These are phyloP conservation scores for Beaufortia kweichowensis DNA, from an alignment of 2,113 vertebrate genomes.

Conservation along the genomic window DNA sequence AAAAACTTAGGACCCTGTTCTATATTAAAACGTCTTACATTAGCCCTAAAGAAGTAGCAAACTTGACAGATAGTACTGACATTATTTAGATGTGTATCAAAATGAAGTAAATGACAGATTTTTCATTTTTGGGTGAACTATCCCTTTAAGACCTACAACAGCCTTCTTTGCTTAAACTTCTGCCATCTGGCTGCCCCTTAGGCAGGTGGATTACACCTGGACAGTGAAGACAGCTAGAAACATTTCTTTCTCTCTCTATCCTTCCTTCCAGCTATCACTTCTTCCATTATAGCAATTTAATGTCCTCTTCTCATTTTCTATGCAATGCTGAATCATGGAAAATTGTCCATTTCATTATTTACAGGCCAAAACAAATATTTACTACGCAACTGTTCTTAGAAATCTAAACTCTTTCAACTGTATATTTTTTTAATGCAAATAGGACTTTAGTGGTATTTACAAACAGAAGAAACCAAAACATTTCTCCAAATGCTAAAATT, in stretches of 20 bases:
- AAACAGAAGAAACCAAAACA: neutral
- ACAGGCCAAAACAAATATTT: constrained; percentile 5
- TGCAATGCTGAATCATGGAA: neutral
- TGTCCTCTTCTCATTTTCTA: neutral
- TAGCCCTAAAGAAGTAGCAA: too few species aligned
- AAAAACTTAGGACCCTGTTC: too few species aligned
- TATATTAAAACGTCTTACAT: too few species aligned
- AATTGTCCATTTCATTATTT: constrained; percentile 25
- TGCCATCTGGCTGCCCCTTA: constrained; percentile 2
- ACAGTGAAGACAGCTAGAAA: neutral
- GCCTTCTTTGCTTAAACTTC: neutral
- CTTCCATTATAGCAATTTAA: neutral
- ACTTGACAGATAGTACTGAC: neutral
- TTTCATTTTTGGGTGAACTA: neutral
- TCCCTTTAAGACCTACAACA: constrained; percentile 3
- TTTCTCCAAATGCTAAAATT: neutral
- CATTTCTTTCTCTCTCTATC: constrained; percentile 14
- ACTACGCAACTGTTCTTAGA: neutral
- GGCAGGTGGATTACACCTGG: constrained; percentile 32
- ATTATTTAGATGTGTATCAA: neutral
- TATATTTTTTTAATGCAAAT: neutral
- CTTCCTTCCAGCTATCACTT: constrained; percentile 5
- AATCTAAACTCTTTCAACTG: neutral
- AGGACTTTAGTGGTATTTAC: neutral
- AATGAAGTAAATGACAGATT: neutral